Conservation (phyloP, 2,888 invertebrate species). For the Choreutis nemorana region DNA sequence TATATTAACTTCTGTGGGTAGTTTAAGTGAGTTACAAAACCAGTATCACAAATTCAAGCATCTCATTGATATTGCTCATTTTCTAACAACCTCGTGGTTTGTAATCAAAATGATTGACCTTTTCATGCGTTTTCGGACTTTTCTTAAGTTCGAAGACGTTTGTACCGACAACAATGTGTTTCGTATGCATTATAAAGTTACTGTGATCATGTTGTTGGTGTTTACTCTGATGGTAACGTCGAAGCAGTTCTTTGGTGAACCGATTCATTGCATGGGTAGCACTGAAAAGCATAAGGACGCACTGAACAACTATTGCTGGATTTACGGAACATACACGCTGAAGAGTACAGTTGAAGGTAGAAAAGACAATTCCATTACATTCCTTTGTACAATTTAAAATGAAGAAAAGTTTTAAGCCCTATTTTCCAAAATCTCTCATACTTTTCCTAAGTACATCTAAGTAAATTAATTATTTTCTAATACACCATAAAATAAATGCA, state of each 20-base stretch:
- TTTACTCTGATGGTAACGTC: conserved; percentile 80
- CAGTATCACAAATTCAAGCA: no score
- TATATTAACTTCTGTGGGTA: no score
- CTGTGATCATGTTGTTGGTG: conserved; percentile 74
- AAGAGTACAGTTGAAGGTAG: conserved; percentile 47
- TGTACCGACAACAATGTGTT: conserved; percentile 81
- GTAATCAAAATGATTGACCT: conserved; percentile 67
- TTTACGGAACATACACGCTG: conserved; percentile 74
- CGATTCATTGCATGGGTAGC: conserved; percentile 76
- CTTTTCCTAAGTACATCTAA: not conserved
- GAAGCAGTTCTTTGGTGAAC: conserved; percentile 87
- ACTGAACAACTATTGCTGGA: conserved; percentile 82
- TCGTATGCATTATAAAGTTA: conserved; percentile 76
- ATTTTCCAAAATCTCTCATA: no score
- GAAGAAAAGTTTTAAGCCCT: no score
- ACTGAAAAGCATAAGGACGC: conserved; percentile 57
- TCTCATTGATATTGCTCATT: no score
- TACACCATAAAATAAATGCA: not conserved
- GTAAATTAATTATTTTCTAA: not conserved
- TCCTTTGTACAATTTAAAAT: not conserved
- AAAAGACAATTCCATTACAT: conserved; percentile 7
- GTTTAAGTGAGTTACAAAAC: no score
- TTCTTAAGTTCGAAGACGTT: conserved; percentile 71
- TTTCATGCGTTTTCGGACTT: conserved; percentile 71
- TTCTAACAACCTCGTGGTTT: not conserved